Percentiles rank a stretch among this genome's conserved stretches.
phyloP scores from a whole-genome alignment of 2,797 vertebrate genomes.

The Octomys mimax region DNA sequence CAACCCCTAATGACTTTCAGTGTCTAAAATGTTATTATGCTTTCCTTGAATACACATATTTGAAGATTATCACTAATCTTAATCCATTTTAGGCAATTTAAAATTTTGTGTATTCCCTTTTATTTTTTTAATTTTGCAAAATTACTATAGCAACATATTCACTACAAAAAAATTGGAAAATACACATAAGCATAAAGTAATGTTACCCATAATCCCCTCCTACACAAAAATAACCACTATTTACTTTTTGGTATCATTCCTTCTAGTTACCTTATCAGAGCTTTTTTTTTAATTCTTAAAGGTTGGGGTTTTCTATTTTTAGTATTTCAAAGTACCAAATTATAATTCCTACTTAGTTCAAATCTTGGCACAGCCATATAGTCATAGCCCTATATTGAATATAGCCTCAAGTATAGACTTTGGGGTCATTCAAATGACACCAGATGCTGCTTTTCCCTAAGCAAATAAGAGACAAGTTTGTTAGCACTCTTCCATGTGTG shows the following conservation, averaged over 20 bases:
- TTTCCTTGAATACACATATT: background rate
- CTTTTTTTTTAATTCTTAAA: background rate
- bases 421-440: background rate
- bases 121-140: no score
- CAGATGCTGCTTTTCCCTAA: background rate
- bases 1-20: background rate
- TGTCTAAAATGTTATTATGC: slow-evolving; percentile 29
- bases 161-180: slow-evolving; percentile 49
- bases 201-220: background rate
- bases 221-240: slow-evolving; percentile 27
- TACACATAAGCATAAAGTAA: slow-evolving; percentile 43
- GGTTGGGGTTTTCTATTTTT: background rate
- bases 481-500: rapidly evolving
- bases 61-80: slow-evolving; percentile 54
- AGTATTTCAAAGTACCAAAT: background rate
- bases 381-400: background rate
- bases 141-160: background rate
- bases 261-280: slow-evolving; percentile 4
- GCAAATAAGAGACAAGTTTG: no score
- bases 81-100: slow-evolving; percentile 17
- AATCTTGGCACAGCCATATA: background rate
- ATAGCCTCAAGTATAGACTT: background rate
- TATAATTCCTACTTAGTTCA: background rate
- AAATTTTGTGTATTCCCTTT: slow-evolving; percentile 7
- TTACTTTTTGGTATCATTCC: background rate